Percentiles rank a stretch among this genome's conserved stretches.
Conservation (phyloP, 1,140 invertebrate genomes). For the Episyrphus balteatus region DNA sequence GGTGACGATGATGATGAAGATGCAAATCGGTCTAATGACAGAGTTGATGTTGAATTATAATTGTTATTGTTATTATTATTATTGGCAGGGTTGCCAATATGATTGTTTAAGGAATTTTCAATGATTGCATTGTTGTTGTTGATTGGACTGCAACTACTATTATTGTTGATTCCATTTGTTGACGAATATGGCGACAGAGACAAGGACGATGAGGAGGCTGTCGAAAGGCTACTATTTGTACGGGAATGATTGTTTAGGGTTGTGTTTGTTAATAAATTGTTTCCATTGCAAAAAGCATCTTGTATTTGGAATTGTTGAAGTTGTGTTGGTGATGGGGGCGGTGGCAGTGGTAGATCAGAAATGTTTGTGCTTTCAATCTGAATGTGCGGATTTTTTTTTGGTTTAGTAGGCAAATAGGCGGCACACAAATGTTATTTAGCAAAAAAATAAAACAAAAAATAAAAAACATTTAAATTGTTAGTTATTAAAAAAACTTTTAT, state of each 20-base stretch:
- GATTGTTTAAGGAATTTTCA: conserved; percentile 1
- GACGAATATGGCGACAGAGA: conserved; percentile 7
- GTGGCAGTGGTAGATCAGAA: conserved; percentile 24
- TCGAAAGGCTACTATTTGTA: conserved; percentile 26
- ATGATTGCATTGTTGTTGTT: conserved; percentile 14
- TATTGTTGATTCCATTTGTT: too few species aligned
- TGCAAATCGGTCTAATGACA: conserved; percentile 20
- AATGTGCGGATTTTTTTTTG: too few species aligned
- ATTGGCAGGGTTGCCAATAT: neutral
- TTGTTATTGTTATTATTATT: conserved; percentile 1
- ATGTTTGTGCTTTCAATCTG: too few species aligned
- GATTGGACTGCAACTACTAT: conserved; percentile 1
- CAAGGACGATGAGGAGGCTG: conserved; percentile 14
- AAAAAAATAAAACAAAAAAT: neutral
- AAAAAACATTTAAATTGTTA: neutral
- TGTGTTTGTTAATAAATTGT: conserved; percentile 7
- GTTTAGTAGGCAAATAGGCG: too few species aligned
- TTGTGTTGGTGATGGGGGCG: conserved; percentile 30
- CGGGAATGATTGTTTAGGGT: conserved; percentile 14
- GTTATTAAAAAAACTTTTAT: neutral
- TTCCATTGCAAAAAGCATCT: conserved; percentile 8
- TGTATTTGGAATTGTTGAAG: conserved; percentile 25
- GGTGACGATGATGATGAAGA: conserved; percentile 17
- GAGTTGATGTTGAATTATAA: conserved; percentile 13
- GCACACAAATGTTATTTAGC: neutral